phyloP scores from a whole-genome alignment of 2,888 invertebrate species.

The Drosophila suboccidentalis region DNA sequence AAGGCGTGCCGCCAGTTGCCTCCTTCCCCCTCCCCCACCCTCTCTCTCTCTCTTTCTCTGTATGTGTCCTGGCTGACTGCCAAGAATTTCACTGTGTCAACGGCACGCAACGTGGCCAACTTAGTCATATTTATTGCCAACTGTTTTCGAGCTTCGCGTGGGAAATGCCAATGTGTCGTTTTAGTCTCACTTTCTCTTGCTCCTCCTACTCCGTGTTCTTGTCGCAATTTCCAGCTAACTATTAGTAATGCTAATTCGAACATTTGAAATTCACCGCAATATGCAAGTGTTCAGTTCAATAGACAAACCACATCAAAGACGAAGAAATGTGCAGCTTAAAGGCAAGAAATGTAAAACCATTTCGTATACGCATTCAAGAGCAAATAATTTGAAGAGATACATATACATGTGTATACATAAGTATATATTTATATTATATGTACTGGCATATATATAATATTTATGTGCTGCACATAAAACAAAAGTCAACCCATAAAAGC shows the following conservation, averaged over 20 bases:
- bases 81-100: slow-evolving; percentile 47
- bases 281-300: slow-evolving; percentile 30
- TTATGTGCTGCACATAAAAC: slow-evolving; percentile 72
- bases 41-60: not conserved
- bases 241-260: slow-evolving; percentile 49
- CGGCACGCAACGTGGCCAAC: slow-evolving; percentile 41
- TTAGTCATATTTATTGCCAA: slow-evolving; percentile 14
- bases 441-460: slow-evolving; percentile 30
- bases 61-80: slow-evolving; percentile 48
- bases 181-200: not conserved
- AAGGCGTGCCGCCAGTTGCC: slow-evolving; percentile 54
- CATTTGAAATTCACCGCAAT: slow-evolving; percentile 27
- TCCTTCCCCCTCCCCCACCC: not conserved
- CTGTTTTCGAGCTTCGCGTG: slow-evolving; percentile 31
- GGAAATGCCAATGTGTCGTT: slow-evolving; percentile 47
- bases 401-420: not conserved
- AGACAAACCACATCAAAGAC: slow-evolving; percentile 24
- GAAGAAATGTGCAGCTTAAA: slow-evolving; percentile 25
- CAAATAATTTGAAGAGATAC: slow-evolving; percentile 2
- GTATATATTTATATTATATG: slow-evolving; percentile 13
- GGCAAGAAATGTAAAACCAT: slow-evolving; percentile 20
- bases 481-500: slow-evolving; percentile 58
- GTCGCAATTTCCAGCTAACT: slow-evolving; percentile 14
- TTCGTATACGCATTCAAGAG: not conserved
- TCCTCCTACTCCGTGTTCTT: not conserved